phyloP scores from a whole-genome alignment of 2,888 invertebrate genomes.

The Pachymerium ferrugineum region DNA sequence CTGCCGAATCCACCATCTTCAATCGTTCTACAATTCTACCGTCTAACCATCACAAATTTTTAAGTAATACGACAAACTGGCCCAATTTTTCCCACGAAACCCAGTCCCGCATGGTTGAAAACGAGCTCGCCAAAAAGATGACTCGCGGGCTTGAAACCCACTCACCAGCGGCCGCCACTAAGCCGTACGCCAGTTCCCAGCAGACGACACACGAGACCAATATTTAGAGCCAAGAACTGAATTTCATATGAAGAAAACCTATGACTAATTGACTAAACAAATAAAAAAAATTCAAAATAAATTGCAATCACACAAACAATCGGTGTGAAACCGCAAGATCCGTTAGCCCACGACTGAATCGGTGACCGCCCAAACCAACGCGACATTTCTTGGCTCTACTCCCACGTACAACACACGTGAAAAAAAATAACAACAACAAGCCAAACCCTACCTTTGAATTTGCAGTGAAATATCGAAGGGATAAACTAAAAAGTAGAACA shows the following conservation, averaged over 20 bases:
- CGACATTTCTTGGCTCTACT: neutral
- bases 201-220: neutral
- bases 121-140: conserved; percentile 23
- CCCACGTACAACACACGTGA: neutral
- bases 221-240: neutral
- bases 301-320: neutral
- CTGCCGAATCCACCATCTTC: neutral
- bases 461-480: too few species aligned
- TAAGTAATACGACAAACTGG: neutral
- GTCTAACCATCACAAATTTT: neutral
- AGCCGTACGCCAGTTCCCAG: neutral
- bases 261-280: too few species aligned
- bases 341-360: neutral
- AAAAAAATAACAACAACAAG: conserved; percentile 1
- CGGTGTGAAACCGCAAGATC: neutral
- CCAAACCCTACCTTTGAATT: neutral
- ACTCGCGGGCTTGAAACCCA: conserved; percentile 22
- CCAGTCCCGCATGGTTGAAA: neutral
- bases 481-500: neutral
- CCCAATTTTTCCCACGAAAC: too few species aligned
- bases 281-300: neutral
- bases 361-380: conserved; percentile 4
- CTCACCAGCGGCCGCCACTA: conserved; percentile 25
- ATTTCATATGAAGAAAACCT: neutral
- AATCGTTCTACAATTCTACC: neutral